Conservation (phyloP, 2,888 invertebrate genomes). For the Pristionchus arcanus region DNA sequence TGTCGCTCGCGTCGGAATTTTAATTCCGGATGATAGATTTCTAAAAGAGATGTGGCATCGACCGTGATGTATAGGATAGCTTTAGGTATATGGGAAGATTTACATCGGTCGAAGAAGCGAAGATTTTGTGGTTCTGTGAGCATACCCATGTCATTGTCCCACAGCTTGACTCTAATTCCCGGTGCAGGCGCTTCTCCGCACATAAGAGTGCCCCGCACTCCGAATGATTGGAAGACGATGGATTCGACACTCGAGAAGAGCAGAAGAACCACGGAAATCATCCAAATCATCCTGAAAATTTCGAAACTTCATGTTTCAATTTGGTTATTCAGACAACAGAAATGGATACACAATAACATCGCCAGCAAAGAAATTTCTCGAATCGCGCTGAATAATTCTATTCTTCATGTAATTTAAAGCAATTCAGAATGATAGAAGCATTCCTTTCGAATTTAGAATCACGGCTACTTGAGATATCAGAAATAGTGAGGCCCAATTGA, state of each 20-base stretch:
- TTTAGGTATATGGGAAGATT: neutral
- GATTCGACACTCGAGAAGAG: neutral
- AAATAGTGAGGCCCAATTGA: neutral
- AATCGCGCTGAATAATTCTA: neutral
- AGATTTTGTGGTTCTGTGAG: neutral
- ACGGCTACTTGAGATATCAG: neutral
- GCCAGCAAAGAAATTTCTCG: neutral
- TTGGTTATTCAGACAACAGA: neutral
- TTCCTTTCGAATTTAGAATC: neutral
- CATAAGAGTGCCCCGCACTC: conserved; percentile 31
- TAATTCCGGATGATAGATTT: too few species aligned
- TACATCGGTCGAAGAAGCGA: neutral
- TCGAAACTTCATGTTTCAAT: neutral
- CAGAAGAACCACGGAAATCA: neutral
- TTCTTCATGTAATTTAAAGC: neutral
- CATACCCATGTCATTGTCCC: conserved; percentile 56
- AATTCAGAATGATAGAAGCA: neutral
- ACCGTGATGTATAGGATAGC: too few species aligned
- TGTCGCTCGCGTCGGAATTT: too few species aligned
- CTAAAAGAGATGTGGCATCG: too few species aligned
- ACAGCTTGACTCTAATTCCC: conserved; percentile 47
- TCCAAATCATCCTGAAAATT: neutral
- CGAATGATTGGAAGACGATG: conserved; percentile 32
- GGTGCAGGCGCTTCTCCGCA: conserved; percentile 55
- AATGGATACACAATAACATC: neutral